Conservation (phyloP, 2,797 vertebrate genomes). For the Aldrovandia affinis region DNA sequence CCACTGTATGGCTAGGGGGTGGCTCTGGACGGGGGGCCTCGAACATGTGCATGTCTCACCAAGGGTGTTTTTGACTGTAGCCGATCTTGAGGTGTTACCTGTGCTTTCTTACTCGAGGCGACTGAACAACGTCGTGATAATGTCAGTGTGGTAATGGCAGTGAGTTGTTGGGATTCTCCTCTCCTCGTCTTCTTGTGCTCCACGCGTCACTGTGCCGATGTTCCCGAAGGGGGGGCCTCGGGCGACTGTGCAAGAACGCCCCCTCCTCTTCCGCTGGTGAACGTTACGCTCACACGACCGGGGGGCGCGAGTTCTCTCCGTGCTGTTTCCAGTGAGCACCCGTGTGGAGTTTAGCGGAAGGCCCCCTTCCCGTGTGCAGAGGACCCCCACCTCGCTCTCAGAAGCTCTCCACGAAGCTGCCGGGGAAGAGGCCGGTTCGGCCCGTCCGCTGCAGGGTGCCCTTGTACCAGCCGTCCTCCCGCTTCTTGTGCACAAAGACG, state of each 20-base stretch:
- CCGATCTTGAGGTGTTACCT: neutral
- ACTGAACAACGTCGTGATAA: neutral
- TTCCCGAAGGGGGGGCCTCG: too few species aligned
- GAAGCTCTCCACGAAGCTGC: conserved; percentile 83
- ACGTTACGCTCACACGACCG: neutral
- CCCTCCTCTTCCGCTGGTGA: neutral
- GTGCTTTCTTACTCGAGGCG: neutral
- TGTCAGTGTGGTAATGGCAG: neutral
- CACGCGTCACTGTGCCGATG: too few species aligned
- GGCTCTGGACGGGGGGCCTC: neutral
- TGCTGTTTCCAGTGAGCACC: neutral
- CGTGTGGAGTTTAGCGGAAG: neutral
- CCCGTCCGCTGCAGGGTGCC: conserved; percentile 79
- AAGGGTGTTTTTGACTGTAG: neutral
- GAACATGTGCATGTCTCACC: neutral
- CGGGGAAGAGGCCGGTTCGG: conserved; percentile 79
- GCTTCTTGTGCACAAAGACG: conserved; percentile 96
- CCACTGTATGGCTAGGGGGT: neutral
- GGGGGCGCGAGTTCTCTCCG: neutral
- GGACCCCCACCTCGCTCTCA: conserved; percentile 51
- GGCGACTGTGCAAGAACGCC: too few species aligned
- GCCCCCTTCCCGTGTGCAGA: neutral
- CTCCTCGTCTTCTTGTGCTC: neutral
- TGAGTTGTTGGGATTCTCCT: neutral
- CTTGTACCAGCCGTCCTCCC: conserved; percentile 97